Evolutionary conservation across 2,888 invertebrate genomes (phyloP), one percentile per base, ranked within the genome.

Genomic region (Cephus pygmeus): DNA sequence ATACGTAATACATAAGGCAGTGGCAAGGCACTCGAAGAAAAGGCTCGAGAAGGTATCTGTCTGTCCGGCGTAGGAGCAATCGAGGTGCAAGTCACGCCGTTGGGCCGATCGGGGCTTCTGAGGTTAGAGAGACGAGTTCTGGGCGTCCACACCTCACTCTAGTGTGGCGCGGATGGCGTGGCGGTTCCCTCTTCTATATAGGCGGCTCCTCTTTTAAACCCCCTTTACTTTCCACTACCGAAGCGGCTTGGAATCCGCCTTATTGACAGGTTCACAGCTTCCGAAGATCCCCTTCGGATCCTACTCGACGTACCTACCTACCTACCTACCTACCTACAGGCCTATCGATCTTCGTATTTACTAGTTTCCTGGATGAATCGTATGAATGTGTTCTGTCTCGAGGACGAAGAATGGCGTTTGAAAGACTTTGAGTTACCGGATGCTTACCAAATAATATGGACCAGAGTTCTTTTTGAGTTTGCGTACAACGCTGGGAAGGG

Each of bases 201-300:
- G 76, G 85, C 87, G 84, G 85, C 83, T 81, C 79, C 81, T 86
- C 85, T 85, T 87, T 85, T 82, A 84, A 82, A 81, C 82, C 80
- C 77, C 76, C 81, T 84, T 80, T 80, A 80, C 83, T 83, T 79
- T 85, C 85, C 81, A 85, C 86, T 81, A 77, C 82, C 82, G 82
- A 83, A 83, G 83, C 82, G 75, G 81, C 82, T 81, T 76, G 85
- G 85, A 86, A 87, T 88, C 82, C 82, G 82, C 83, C 83, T 88
- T 88, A 87, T 87, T 87, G 89, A 89, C 88, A 88, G 87, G 82
- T 84, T 86, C 84, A 83, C 83, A 83, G 87, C 88, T 89, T 84
- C 88, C 82, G 88, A 86, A 84, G 86, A 85, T 87, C 81, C 84
- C 82, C 78, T 80, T 79, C 79, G 6, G 30, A 69, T 69, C 33